Base-by-base conservation (phyloP, 2,888 invertebrate genomes). In the Salticus scenicus region DNA sequence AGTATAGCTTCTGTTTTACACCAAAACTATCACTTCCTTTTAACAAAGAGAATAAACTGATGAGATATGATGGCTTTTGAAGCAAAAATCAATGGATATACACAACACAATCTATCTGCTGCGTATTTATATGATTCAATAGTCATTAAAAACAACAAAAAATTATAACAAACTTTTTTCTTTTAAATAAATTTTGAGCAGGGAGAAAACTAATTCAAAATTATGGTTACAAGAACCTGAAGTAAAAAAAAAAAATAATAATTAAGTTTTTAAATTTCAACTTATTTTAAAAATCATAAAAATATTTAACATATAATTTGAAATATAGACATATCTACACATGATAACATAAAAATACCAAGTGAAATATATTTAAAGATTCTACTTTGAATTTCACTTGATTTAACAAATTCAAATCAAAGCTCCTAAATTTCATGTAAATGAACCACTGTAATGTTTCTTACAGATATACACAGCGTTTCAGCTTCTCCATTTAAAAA, bases 21-120 rank as follows among this genome's bases (percentile, higher is more conserved):
- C 67, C 63, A 63, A 57, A 75, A 81, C 75, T 74, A 77, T 84
- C 73, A 77, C 30, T 64, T 33, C 63, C 69, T 70, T 70, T 74
- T 78, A 76, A 84, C 76, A 77, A n/a, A n/a, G n/a, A n/a, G 74
- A 81, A 63, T 75, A 75, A 42, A 84, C 76, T 72, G 72, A 51
- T 24, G 69, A 51, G 77, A 84, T 84, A 73, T 72, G 74, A 82
- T 66, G 71, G 31, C 67, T 20, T 77, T 76, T 70, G 5, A 84
- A 73, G 77, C 83, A 73, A 37, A 77, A 77, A 51, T 69, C 24
- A n/a, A n/a, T n/a, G n/a, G n/a, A n/a, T 67, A 73, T 42, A 57
- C 73, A 71, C n/a, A 51, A 63, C 28, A n/a, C 1, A 66, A 30
- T 31, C n/a, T n/a, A 28, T 66, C 30, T 31, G 31, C n/a, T 31